Percentiles rank a stretch among this genome's conserved stretches.
Conservation (phyloP, 2,797 vertebrate genomes). For the Catharus ustulatus region DNA sequence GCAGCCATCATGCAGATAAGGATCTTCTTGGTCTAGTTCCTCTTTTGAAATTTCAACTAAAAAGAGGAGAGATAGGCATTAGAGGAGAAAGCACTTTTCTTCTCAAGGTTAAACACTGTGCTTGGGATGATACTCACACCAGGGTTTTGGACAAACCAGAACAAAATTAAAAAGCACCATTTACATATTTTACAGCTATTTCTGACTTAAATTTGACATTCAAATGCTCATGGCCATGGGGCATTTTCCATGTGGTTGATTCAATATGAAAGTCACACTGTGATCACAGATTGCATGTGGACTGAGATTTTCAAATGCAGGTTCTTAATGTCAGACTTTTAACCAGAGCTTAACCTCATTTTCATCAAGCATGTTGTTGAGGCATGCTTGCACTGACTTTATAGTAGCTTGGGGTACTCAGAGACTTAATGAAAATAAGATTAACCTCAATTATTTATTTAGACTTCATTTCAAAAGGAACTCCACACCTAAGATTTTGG, state of each 20-base stretch:
- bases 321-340: neutral
- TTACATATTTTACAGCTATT: conserved; percentile 28
- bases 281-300: neutral
- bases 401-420: conserved; percentile 6
- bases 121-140: neutral
- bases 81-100: neutral
- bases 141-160: neutral
- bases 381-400: conserved; percentile 9
- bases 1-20: conserved; percentile 82
- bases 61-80: neutral
- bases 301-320: neutral
- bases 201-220: conserved; percentile 13
- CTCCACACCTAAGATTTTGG: neutral
- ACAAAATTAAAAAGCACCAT: conserved; percentile 21
- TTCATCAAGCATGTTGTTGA: neutral
- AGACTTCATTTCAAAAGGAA: neutral
- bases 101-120: neutral
- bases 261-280: neutral
- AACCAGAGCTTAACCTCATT: conserved; percentile 24
- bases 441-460: conserved; percentile 33
- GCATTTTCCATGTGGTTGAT: conserved; percentile 2
- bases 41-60: conserved; percentile 66
- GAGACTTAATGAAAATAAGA: conserved; percentile 23
- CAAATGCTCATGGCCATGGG: neutral
- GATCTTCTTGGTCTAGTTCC: conserved; percentile 75